Evolutionary conservation across 1,140 invertebrate species (phyloP).

Genomic region (Microplitis mediator): DNA sequence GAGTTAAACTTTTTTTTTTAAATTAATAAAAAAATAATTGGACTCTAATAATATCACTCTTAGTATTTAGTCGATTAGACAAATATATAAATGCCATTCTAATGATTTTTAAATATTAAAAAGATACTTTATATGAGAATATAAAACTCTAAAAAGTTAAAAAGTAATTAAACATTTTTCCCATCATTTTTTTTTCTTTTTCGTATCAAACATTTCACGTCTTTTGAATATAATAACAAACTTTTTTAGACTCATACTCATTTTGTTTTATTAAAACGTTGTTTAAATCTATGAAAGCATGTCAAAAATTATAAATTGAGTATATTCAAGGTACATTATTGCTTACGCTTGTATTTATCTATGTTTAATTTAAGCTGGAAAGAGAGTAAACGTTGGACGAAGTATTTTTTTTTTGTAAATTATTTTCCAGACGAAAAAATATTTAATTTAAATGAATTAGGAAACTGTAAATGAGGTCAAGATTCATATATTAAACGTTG

Average conservation of each 20-base stretch:
- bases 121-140: background rate
- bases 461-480: constrained; percentile 62
- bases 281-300: background rate
- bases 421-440: constrained; percentile 19
- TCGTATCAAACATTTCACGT: background rate
- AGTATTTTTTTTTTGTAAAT: constrained; percentile 15
- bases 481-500: constrained; percentile 89
- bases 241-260: background rate
- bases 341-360: constrained; percentile 1
- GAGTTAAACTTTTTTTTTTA: too few species aligned
- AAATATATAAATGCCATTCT: constrained; percentile 1
- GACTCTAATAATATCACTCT: background rate
- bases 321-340: constrained; percentile 19
- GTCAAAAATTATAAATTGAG: background rate
- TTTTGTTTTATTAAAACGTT: background rate
- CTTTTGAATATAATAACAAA: background rate
- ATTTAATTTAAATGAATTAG: constrained; percentile 24
- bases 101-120: background rate
- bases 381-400: background rate
- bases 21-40: background rate
- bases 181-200: background rate
- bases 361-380: background rate
- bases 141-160: constrained; percentile 29
- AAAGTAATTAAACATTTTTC: constrained; percentile 9
- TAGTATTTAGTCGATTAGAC: background rate